phyloP scores from a whole-genome alignment of 2,797 vertebrate species.

The Fistularia commersonii region DNA sequence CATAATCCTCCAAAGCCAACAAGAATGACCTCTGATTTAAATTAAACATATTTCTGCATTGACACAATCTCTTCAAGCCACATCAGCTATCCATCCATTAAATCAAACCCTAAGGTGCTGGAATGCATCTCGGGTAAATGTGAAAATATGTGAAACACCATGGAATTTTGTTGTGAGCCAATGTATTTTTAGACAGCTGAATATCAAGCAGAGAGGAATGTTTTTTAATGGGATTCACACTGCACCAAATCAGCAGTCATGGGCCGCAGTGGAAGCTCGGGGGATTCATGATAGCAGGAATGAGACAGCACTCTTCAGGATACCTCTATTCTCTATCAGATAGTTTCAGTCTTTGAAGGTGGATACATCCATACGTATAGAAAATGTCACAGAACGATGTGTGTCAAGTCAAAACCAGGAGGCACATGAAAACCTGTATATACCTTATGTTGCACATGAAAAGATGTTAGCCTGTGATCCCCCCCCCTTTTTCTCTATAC shows the following conservation, averaged over 20 bases:
- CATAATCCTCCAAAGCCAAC: conserved; percentile 9
- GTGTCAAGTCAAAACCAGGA: background rate
- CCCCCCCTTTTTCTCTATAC: too few species aligned
- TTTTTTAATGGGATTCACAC: conserved; percentile 50
- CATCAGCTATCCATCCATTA: conserved; percentile 48
- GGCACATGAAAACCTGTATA: too few species aligned
- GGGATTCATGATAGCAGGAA: conserved; percentile 32
- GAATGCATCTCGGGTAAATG: conserved; percentile 29
- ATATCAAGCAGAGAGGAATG: conserved; percentile 33
- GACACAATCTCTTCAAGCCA: conserved; percentile 25
- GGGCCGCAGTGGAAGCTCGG: conserved; percentile 31
- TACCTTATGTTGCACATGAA: too few species aligned
- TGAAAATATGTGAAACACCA: conserved; percentile 27
- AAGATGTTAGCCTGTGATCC: too few species aligned
- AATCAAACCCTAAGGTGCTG: conserved; percentile 42
- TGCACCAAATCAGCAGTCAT: conserved; percentile 33
- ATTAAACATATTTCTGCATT: conserved; percentile 24
- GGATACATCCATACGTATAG: conserved; percentile 9
- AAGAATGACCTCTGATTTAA: conserved; percentile 17
- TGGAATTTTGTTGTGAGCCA: conserved; percentile 8
- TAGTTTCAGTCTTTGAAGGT: conserved; percentile 32
- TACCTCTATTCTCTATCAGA: conserved; percentile 16
- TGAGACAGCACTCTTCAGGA: conserved; percentile 18
- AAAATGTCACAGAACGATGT: conserved; percentile 10
- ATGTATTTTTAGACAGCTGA: conserved; percentile 36